These are phyloP conservation scores for Heteromurus nitidus DNA, from an alignment of 2,888 invertebrate species.

Conservation along the genomic window DNA sequence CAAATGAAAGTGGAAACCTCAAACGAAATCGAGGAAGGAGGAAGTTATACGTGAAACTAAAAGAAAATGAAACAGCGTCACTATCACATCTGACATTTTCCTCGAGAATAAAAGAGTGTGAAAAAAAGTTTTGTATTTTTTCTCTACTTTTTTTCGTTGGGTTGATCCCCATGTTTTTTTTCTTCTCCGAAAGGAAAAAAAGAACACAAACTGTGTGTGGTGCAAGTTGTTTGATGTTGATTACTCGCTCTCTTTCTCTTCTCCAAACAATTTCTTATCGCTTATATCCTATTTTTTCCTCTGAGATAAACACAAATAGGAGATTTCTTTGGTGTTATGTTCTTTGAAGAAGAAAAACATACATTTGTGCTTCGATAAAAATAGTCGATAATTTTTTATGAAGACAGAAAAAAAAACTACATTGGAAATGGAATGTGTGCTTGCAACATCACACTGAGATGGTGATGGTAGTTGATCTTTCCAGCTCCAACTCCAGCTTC, in stretches of 20 bases:
- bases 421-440: neutral
- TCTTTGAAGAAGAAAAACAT: too few species aligned
- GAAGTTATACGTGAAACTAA: neutral
- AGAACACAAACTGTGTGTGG: neutral
- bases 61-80: too few species aligned
- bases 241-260: too few species aligned
- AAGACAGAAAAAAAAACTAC: too few species aligned
- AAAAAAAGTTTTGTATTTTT: neutral
- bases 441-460: too few species aligned
- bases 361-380: too few species aligned
- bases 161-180: neutral
- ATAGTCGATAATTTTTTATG: too few species aligned
- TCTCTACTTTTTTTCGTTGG: neutral
- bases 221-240: too few species aligned
- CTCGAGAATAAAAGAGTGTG: neutral
- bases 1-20: neutral
- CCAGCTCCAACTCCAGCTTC: too few species aligned
- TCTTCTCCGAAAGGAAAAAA: neutral
- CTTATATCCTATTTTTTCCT: too few species aligned
- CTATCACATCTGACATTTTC: conserved; percentile 17
- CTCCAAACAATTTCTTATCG: neutral
- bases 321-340: too few species aligned
- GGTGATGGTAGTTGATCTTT: neutral
- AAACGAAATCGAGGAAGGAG: neutral
- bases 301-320: too few species aligned